Base-by-base conservation (phyloP, 53 echinoderm and acorn worm genomes). In the Mesocentrotus franciscanus region DNA sequence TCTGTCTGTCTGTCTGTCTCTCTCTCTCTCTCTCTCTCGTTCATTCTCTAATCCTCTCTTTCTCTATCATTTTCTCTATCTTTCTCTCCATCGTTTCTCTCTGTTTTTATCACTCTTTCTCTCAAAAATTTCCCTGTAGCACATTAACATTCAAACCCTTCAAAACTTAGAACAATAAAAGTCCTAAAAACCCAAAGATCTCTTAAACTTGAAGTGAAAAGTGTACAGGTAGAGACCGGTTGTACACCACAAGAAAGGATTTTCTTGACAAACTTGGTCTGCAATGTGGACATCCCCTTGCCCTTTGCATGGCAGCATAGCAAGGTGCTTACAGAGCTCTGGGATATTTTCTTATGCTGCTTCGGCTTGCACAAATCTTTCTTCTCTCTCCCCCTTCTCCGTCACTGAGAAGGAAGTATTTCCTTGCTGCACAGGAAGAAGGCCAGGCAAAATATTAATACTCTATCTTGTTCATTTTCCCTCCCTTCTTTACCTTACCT, bases 391-490 rank as follows among this genome's bases (percentile, higher is more conserved):
- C 93, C 93, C 61, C 75, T 20, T 78, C 78, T 27, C 78, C 93
- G 78, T 56, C 56, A 93, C 55, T 8, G 12, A 68, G 58, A 33
- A 93, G 93, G 93, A 93, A 93, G 78, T 93, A 93, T 93, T 93
- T 93, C 57, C 58, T 93, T 15, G 29, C 32, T 76, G 15, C 55
- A 22, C 32, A 93, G 93, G 93, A 93, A 75, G 78, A 17, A 75
- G 78, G 93, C 78, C 20, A 27, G 93, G 93, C 93, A 76, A 76
- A 93, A 93, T 93, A 93, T 93, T 55, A 93, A 93, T 56, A 75
- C 56, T 93, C 27, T 68, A 92, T 62, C 90, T 90, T 90, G 59
- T 36, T 61, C 71, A 64, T 32, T 76, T 93, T 93, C 61, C 78
- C 93, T 62, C 78, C 16, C 92, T 92, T 71, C 70, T 70, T 39